These are phyloP conservation scores for Ctenopoma kingsleyae DNA, from an alignment of 2,797 vertebrate genomes.

Conservation along the genomic window DNA sequence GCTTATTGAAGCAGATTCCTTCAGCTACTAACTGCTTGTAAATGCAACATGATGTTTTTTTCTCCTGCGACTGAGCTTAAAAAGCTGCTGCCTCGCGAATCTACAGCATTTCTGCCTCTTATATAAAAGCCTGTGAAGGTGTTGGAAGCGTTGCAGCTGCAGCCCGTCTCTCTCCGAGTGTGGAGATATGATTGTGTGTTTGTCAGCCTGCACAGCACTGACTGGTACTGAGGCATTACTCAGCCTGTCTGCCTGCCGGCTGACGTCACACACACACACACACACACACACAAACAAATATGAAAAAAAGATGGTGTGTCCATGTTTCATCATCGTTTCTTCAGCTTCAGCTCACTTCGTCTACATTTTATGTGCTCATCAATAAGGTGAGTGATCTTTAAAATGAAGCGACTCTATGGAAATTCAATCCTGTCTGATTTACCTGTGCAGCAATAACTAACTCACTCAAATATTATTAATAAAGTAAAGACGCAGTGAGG, in stretches of 20 bases:
- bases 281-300: constrained; percentile 43
- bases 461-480: no score
- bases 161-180: neutral
- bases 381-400: neutral
- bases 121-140: neutral
- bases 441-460: neutral
- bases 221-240: constrained; percentile 72
- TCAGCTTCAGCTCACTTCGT: constrained; percentile 2
- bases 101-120: neutral
- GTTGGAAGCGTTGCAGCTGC: constrained; percentile 11
- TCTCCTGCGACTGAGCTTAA: neutral
- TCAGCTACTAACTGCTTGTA: neutral
- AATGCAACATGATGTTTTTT: neutral
- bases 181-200: constrained; percentile 32
- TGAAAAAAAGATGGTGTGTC: neutral
- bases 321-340: constrained; percentile 2
- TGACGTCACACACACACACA: constrained; percentile 65
- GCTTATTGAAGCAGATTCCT: neutral
- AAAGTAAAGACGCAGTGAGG: neutral
- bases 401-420: neutral
- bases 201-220: constrained; percentile 59
- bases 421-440: neutral
- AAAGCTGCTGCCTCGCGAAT: neutral
- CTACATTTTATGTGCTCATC: neutral
- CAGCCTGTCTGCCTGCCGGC: constrained; percentile 38